These are phyloP conservation scores for Columba livia DNA, from an alignment of 2,113 vertebrate species.

Conservation along the genomic window DNA sequence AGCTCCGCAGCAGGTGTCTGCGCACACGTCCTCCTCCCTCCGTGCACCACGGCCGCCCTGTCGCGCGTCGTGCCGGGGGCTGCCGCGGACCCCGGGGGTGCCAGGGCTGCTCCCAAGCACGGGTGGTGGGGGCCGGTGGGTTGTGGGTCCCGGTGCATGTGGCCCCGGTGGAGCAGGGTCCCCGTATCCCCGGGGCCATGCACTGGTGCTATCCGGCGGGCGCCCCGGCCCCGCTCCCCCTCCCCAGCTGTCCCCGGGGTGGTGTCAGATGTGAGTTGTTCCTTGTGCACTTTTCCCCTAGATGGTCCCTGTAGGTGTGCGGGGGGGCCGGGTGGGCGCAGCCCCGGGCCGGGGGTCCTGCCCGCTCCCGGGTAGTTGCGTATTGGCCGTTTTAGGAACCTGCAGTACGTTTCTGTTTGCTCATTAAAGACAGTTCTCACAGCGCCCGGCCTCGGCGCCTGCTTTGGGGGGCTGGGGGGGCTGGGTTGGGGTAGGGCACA, in stretches of 20 bases:
- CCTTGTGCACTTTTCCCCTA: neutral
- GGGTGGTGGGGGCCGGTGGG: neutral
- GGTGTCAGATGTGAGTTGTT: neutral
- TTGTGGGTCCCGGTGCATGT: neutral
- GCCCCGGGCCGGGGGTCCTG: neutral
- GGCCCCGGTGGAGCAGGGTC: neutral
- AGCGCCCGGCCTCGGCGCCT: neutral
- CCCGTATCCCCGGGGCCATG: neutral
- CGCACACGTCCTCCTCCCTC: neutral
- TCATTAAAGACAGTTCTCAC: slow-evolving; percentile 49
- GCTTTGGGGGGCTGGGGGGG: too few relatives aligned
- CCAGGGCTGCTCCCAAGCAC: too few relatives aligned
- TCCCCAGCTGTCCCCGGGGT: slow-evolving; percentile 37
- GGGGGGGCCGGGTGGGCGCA: neutral
- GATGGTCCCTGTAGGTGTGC: slow-evolving; percentile 5
- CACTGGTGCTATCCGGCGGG: neutral
- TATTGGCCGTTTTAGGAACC: neutral
- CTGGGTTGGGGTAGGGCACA: neutral
- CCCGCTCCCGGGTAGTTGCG: neutral
- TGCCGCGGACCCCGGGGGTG: too few relatives aligned
- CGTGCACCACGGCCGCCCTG: neutral
- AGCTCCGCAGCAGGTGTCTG: neutral
- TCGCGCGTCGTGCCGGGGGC: too few relatives aligned
- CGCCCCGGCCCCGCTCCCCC: neutral
- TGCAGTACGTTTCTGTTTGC: slow-evolving; percentile 21